Evolutionary conservation across 2,888 invertebrate genomes (phyloP).

Genomic region (Drosophila meridionalis): DNA sequence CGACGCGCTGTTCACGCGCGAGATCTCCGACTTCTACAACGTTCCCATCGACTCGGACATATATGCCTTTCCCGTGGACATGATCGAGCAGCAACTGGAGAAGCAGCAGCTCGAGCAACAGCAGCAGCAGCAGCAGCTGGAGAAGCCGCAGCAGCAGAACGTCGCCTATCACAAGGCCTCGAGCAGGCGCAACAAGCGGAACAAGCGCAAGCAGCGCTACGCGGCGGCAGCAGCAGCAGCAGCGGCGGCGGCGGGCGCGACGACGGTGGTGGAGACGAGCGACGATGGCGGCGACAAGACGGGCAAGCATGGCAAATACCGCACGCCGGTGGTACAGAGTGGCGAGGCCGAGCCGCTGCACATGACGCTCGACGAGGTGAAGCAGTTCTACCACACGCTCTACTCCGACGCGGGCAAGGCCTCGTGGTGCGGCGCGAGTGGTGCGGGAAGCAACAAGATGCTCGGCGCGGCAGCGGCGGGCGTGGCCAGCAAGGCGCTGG

Average conservation of each 20-base stretch:
- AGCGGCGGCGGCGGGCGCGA: constrained; percentile 37
- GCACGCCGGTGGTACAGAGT: constrained; percentile 58
- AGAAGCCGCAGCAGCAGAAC: constrained; percentile 2
- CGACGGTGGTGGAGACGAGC: constrained; percentile 54
- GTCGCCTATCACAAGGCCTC: constrained; percentile 29
- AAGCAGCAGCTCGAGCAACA: constrained; percentile 30
- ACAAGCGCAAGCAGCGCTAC: constrained; percentile 81
- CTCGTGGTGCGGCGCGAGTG: constrained; percentile 27
- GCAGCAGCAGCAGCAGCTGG: neutral
- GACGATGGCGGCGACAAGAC: constrained; percentile 74
- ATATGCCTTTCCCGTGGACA: constrained; percentile 94
- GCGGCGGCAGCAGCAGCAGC: constrained; percentile 56
- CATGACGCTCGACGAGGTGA: constrained; percentile 93
- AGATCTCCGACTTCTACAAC: constrained; percentile 94
- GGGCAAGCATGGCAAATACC: constrained; percentile 71
- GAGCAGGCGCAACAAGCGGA: constrained; percentile 78
- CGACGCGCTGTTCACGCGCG: constrained; percentile 91
- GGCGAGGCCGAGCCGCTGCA: constrained; percentile 89
- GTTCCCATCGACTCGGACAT: constrained; percentile 95
- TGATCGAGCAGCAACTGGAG: constrained; percentile 85
- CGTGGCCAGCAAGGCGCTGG: constrained; percentile 50
- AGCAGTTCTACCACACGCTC: constrained; percentile 92
- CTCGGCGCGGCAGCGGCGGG: constrained; percentile 4
- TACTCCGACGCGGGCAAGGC: constrained; percentile 87
- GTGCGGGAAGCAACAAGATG: constrained; percentile 14